These are phyloP conservation scores for Idaea straminata DNA, from an alignment of 2,888 invertebrate genomes.

Conservation along the genomic window DNA sequence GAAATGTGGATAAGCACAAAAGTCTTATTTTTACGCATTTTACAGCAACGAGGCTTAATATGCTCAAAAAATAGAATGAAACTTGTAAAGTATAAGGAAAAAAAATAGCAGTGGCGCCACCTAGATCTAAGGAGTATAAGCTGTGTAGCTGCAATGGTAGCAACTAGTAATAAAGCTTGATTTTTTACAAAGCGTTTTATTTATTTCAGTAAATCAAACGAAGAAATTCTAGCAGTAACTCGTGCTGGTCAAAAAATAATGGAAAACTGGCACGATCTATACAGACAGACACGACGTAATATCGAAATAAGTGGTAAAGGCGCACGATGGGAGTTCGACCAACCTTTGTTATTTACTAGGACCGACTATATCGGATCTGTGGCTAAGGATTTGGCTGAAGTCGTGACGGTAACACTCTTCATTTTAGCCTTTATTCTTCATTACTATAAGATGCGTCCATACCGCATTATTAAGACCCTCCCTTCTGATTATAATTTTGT, in stretches of 20 bases:
- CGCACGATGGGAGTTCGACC: slow-evolving; percentile 95
- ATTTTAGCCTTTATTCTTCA: neutral
- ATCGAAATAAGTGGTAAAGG: slow-evolving; percentile 93
- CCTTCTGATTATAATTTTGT: too few relatives aligned
- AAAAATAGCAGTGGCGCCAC: too few relatives aligned
- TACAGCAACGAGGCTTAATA: too few relatives aligned
- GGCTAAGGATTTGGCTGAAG: slow-evolving; percentile 88
- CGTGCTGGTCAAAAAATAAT: slow-evolving; percentile 84
- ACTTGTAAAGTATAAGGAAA: too few relatives aligned
- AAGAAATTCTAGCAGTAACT: slow-evolving; percentile 76
- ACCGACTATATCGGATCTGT: slow-evolving; percentile 93
- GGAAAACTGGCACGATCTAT: slow-evolving; percentile 86
- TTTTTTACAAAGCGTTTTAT: neutral
- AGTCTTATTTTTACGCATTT: too few relatives aligned
- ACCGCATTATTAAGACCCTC: too few relatives aligned
- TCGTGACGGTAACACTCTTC: slow-evolving; percentile 81
- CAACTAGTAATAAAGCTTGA: too few relatives aligned
- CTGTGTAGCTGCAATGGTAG: too few relatives aligned
- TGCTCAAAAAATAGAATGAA: too few relatives aligned
- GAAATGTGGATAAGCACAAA: too few relatives aligned
- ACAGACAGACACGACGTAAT: slow-evolving; percentile 87
- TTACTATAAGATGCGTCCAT: too few relatives aligned
- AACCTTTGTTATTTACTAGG: slow-evolving; percentile 87
- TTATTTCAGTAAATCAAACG: slow-evolving; percentile 68
- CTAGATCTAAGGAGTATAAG: too few relatives aligned